These are phyloP conservation scores for Uria aalge DNA, from an alignment of 2,113 vertebrate species.

Conservation along the genomic window DNA sequence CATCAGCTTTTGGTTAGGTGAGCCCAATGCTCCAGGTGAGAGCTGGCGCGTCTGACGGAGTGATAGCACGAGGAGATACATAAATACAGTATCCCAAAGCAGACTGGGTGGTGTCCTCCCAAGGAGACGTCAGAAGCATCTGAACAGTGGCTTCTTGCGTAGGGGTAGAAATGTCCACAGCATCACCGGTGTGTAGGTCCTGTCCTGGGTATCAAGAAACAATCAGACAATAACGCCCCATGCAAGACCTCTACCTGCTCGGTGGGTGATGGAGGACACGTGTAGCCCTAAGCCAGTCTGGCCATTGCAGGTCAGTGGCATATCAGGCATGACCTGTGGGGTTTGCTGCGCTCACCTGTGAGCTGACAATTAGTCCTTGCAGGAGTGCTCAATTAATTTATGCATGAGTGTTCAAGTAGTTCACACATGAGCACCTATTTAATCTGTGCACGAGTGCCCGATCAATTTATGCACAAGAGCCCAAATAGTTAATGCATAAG, in stretches of 20 bases:
- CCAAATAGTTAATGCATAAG: neutral
- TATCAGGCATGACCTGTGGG: neutral
- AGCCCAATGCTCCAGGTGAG: neutral
- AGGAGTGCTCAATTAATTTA: neutral
- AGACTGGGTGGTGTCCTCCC: neutral
- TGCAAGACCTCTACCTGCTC: neutral
- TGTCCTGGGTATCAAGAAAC: neutral
- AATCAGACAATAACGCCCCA: neutral
- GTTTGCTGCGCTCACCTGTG: neutral
- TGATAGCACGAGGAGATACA: neutral
- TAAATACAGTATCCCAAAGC: neutral
- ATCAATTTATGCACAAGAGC: neutral
- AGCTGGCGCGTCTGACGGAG: neutral
- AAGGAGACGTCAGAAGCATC: neutral
- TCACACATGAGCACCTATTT: neutral
- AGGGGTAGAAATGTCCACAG: neutral
- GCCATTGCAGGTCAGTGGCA: neutral
- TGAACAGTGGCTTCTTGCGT: neutral
- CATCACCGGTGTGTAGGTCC: neutral
- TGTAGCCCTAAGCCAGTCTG: neutral
- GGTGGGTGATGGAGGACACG: accelerated
- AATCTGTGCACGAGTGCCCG: neutral
- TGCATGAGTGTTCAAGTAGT: neutral
- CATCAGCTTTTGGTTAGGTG: neutral
- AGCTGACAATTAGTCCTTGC: neutral